phyloP scores from a whole-genome alignment of 1,140 invertebrate genomes.

The Pteromalus puparum region DNA sequence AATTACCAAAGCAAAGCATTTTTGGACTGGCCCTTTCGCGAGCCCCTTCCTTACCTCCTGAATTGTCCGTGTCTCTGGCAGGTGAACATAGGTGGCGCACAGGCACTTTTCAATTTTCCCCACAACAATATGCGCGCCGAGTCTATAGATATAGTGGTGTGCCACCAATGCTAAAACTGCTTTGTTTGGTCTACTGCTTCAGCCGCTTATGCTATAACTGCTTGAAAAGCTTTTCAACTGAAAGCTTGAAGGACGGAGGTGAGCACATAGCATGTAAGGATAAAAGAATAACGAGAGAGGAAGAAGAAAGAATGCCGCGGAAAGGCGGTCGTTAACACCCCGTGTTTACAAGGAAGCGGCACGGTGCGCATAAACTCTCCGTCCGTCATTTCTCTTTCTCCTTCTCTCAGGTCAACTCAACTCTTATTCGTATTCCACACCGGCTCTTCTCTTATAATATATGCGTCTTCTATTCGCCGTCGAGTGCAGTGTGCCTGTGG shows the following conservation, averaged over 20 bases:
- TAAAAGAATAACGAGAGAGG: neutral
- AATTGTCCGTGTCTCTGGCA: too few relatives aligned
- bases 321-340: neutral
- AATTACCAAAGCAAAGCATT: too few relatives aligned
- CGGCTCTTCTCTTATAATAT: neutral
- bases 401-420: slow-evolving; percentile 21
- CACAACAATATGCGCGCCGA: too few relatives aligned
- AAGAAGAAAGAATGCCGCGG: neutral
- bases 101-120: too few relatives aligned
- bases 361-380: slow-evolving; percentile 15
- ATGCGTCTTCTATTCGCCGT: neutral
- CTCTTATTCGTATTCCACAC: slow-evolving; percentile 28
- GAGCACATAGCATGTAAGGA: neutral
- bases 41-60: too few relatives aligned
- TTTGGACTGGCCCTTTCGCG: too few relatives aligned
- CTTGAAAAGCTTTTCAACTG: neutral
- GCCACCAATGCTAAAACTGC: too few relatives aligned
- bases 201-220: too few relatives aligned
- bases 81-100: too few relatives aligned
- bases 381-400: neutral
- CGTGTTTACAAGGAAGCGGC: slow-evolving; percentile 43
- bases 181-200: too few relatives aligned
- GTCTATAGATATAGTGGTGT: too few relatives aligned
- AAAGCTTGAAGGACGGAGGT: slow-evolving; percentile 19
- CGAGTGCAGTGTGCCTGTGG: slow-evolving; percentile 41